These are phyloP conservation scores for Cydia pomonella DNA, from an alignment of 1,140 invertebrate genomes.

Conservation along the genomic window DNA sequence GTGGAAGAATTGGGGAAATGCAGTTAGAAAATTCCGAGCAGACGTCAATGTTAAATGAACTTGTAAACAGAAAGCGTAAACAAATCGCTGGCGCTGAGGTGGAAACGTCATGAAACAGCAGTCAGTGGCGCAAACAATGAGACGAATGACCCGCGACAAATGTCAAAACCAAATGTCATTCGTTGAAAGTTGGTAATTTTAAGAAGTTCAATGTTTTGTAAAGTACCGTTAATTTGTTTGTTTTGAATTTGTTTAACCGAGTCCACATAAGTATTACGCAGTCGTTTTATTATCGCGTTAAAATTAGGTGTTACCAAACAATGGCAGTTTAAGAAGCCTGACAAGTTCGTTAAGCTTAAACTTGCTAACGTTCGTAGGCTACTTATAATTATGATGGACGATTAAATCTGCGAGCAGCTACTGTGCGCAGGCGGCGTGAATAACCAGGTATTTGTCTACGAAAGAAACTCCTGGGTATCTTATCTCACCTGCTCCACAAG, in stretches of 20 bases:
- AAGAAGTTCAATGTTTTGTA: conserved; percentile 15
- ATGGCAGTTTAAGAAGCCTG: conserved; percentile 8
- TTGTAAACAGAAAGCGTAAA: conserved; percentile 33
- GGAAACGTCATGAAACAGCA: conserved; percentile 11
- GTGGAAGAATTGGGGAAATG: background rate
- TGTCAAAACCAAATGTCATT: conserved; percentile 17
- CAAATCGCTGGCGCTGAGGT: conserved; percentile 31
- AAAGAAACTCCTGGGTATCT: conserved; percentile 36
- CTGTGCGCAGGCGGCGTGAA: background rate
- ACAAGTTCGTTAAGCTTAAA: conserved; percentile 16
- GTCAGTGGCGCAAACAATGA: conserved; percentile 3
- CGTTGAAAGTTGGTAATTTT: background rate
- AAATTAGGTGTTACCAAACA: conserved; percentile 10
- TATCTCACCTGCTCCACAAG: conserved; percentile 72
- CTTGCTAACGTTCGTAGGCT: background rate
- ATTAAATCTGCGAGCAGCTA: background rate
- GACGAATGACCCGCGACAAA: conserved; percentile 23
- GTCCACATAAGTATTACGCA: conserved; percentile 12
- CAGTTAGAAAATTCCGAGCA: background rate
- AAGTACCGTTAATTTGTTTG: background rate
- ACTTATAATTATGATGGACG: background rate
- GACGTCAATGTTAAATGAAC: conserved; percentile 19
- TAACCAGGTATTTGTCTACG: conserved; percentile 40
- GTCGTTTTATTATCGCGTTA: background rate
- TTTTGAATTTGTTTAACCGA: background rate